Base-by-base conservation (phyloP, 2,888 invertebrate species). In the Sphaeridia pumilis region DNA sequence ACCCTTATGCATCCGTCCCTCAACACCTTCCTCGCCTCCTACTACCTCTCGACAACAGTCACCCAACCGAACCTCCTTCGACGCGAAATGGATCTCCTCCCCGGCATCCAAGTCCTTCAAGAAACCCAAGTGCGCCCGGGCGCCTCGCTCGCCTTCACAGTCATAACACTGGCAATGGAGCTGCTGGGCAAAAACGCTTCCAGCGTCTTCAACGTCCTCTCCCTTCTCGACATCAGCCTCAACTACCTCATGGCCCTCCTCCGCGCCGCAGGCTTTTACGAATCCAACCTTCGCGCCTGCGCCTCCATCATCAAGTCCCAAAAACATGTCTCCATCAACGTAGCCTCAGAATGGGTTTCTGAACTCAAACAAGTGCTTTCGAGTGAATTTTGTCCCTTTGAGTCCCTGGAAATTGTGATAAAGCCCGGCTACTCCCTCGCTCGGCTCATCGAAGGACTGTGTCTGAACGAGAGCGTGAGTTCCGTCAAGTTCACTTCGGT, bases 11-110 rank as follows among this genome's bases (percentile, higher is more conserved):
- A 76, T 64, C 69, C 73, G 45, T 72, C 74, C 1, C 71, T 76
- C 56, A 72, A 73, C 17, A 75, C 75, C 60, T 76, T 74, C 62
- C 67, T 76, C n/a, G 74, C 76, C 1, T 76, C 76, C 1, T 75
- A 75, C 61, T 76, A 76, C 64, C 69, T 76, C n/a, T 72, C 75
- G 1, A 75, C 76, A 1, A 69, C 76, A 4, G 73, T 74, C 4
- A 74, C 73, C 59, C 72, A 75, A 57, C 72, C 75, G 0, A 73
- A 74, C 45, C 70, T 76, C 20, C 67, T 76, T 4, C 69, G 74
- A 21, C 69, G 74, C 12, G 77, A 77, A 66, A 68, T 77, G 49
- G 75, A 76, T 51, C 70, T 74, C 2, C 69, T 76, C 43, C 74
- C 74, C 1, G 71, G 72, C 31, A 59, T 72, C 27, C 57, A 59